Conservation (phyloP, 2,888 invertebrate genomes). For the Lithosia quadra region DNA sequence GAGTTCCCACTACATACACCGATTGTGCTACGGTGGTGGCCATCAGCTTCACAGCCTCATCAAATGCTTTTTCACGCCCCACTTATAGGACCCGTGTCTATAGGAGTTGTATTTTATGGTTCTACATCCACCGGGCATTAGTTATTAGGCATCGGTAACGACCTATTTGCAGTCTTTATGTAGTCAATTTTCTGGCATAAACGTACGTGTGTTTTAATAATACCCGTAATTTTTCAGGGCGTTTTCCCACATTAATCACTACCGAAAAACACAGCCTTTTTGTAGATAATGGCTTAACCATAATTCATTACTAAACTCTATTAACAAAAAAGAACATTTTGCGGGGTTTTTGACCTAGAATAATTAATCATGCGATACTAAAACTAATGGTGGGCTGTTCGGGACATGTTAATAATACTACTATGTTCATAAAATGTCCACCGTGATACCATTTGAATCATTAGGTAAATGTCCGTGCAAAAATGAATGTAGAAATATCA, state of each 20-base stretch:
- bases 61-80: too few relatives aligned
- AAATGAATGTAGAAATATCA: background rate
- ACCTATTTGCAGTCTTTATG: too few relatives aligned
- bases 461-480: background rate
- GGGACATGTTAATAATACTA: background rate
- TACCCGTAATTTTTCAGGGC: background rate
- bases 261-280: background rate
- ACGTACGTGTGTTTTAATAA: background rate
- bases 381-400: slow-evolving; percentile 1
- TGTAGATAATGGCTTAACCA: background rate
- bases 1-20: too few relatives aligned
- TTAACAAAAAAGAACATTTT: background rate
- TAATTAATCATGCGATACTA: background rate
- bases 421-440: background rate
- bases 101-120: too few relatives aligned
- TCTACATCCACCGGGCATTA: too few relatives aligned
- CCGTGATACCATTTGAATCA: background rate
- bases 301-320: background rate
- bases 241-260: background rate
- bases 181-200: background rate
- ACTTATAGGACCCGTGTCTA: too few relatives aligned
- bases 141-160: too few relatives aligned
- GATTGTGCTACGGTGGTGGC: too few relatives aligned
- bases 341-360: background rate
- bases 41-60: too few relatives aligned